These are phyloP conservation scores for Daktulosphaira vitifoliae DNA, from an alignment of 1,140 invertebrate genomes.

Conservation along the genomic window DNA sequence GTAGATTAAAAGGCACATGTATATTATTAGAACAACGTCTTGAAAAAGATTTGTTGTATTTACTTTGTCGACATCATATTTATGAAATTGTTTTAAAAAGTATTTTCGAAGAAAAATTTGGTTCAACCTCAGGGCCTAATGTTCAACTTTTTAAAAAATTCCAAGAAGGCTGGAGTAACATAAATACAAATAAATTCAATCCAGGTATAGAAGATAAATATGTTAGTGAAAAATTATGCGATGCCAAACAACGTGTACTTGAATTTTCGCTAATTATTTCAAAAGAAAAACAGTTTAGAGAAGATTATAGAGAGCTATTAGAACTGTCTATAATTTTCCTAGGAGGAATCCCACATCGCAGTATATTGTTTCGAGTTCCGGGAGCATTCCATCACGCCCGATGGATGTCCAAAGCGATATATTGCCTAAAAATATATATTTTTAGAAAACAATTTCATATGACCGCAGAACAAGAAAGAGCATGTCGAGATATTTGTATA, in stretches of 20 bases:
- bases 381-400: constrained; percentile 32
- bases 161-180: constrained; percentile 30
- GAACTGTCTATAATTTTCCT: constrained; percentile 25
- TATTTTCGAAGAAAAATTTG: constrained; percentile 34
- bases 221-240: neutral
- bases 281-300: neutral
- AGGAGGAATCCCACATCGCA: neutral
- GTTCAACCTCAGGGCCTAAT: constrained; percentile 29
- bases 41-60: constrained; percentile 29
- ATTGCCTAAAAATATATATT: constrained; percentile 35
- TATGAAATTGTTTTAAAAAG: constrained; percentile 27
- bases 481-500: constrained; percentile 25
- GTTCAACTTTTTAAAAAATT: constrained; percentile 34
- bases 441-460: constrained; percentile 34
- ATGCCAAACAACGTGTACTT: neutral
- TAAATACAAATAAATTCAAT: constrained; percentile 14
- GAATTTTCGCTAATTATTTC: neutral
- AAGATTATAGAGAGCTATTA: constrained; percentile 32
- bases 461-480: constrained; percentile 17
- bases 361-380: constrained; percentile 17
- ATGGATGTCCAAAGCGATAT: constrained; percentile 36
- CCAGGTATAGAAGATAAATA: constrained; percentile 14
- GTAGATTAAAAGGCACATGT: constrained; percentile 37
- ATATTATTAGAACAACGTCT: constrained; percentile 33
- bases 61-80: constrained; percentile 35